phyloP scores from a whole-genome alignment of 92 coral and sea anemone species.

The Porites divaricata region DNA sequence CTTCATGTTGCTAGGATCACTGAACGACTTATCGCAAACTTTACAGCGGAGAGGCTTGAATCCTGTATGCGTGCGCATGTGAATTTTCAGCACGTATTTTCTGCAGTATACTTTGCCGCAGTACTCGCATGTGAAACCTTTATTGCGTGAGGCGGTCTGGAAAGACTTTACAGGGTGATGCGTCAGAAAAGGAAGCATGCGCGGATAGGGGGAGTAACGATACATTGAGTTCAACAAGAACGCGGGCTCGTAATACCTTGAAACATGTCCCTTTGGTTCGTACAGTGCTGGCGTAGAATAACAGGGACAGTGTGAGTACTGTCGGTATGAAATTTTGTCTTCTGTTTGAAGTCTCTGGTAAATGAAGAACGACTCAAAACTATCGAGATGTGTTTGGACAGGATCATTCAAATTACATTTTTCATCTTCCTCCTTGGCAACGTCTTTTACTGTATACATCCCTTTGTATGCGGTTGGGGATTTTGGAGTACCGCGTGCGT shows the following conservation, averaged over 20 bases:
- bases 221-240: constrained; percentile 46
- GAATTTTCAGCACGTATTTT: constrained; percentile 95
- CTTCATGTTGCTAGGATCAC: constrained; percentile 99
- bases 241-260: constrained; percentile 46
- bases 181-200: constrained; percentile 50
- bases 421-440: background rate
- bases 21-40: constrained; percentile 96
- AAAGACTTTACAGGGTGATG: constrained; percentile 40
- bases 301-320: constrained; percentile 22
- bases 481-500: background rate
- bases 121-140: constrained; percentile 93
- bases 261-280: background rate
- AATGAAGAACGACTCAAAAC: background rate
- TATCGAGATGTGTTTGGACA: background rate
- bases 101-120: constrained; percentile 99
- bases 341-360: constrained; percentile 4
- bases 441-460: background rate
- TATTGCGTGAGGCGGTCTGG: constrained; percentile 55
- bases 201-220: constrained; percentile 57
- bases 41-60: constrained; percentile 97
- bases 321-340: background rate
- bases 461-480: background rate
- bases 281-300: background rate
- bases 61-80: constrained; percentile 99
- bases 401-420: background rate